phyloP scores from a whole-genome alignment of 1,140 invertebrate genomes.

The Homarus americanus region DNA sequence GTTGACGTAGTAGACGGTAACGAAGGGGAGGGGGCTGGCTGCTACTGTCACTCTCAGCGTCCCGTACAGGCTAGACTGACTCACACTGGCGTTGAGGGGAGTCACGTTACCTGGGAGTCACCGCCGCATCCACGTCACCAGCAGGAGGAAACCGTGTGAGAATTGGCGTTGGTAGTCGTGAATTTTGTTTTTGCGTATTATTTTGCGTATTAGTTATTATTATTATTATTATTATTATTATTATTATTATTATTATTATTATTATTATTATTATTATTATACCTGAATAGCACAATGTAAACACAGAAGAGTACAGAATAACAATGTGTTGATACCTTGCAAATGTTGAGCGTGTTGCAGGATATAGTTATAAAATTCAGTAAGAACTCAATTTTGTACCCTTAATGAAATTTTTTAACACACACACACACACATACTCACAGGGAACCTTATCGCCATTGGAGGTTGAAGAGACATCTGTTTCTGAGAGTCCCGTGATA shows the following conservation, averaged over 20 bases:
- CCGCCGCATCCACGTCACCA: no score
- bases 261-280: neutral
- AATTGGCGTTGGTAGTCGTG: neutral
- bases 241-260: constrained; percentile 4
- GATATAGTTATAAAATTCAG: no score
- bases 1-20: constrained; percentile 58
- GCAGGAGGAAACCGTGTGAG: no score
- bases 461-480: constrained; percentile 57
- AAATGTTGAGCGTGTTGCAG: no score
- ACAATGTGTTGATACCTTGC: no score
- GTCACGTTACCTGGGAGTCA: constrained; percentile 46
- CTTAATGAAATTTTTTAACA: no score
- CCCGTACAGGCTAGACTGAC: constrained; percentile 20
- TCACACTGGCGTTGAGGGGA: constrained; percentile 27
- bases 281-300: neutral
- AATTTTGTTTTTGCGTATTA: no score
- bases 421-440: constrained; percentile 20
- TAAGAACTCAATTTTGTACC: no score
- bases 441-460: constrained; percentile 73
- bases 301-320: no score
- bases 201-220: no score
- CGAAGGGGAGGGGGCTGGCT: neutral
- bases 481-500: constrained; percentile 27
- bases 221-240: constrained; percentile 5
- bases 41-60: constrained; percentile 30